Base-by-base conservation (phyloP, 2,113 vertebrate species). In the Rhabdornis inornatus region DNA sequence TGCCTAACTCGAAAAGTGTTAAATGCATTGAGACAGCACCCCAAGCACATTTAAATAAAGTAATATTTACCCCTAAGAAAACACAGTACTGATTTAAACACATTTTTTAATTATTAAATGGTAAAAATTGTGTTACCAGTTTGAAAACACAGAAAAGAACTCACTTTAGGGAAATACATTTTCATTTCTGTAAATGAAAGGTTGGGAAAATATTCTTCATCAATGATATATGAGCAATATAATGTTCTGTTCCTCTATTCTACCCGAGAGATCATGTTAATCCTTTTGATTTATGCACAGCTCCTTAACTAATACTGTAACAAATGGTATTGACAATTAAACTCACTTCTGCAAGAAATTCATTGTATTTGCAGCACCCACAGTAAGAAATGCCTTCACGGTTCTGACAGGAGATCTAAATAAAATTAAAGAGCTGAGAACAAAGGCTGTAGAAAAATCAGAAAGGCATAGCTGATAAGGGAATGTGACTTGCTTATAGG, bases 231-330 rank as follows among this genome's bases (percentile, higher is more conserved):
- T 47, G 87, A 92, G 78, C 63, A 92, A 91, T 92, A 65, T 70
- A 85, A 69, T 56, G 45, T 90, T 89, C 82, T 83, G 3, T 30
- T 90, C 84, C 55, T 88, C 75, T 91, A 25, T 85, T 89, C 90
- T 76, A 90, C 75, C 59, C 6, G 0, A 86, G 82, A 95, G 83
- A 89, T 84, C 89, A 92, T 64, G 69, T 95, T 96, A 95, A 95
- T 90, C 93, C 93, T 93, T 97, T 92, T 93, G 93, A 90, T 94
- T 95, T 96, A 96, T 90, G 86, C 95, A 94, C 79, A 81, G 64
- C 64, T 83, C 92, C 92, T 94, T 94, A 83, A 84, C 80, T 96
- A 95, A 95, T 94, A 93, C 92, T 64, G 65, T 93, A 94, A 96
- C 92, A 95, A 95, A 95, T 86, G 93, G 87, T 93, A 94, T 90